Evolutionary conservation across 2,888 invertebrate genomes (phyloP), one percentile per base, ranked within the genome.

Genomic region (Dasypogon diadema): DNA sequence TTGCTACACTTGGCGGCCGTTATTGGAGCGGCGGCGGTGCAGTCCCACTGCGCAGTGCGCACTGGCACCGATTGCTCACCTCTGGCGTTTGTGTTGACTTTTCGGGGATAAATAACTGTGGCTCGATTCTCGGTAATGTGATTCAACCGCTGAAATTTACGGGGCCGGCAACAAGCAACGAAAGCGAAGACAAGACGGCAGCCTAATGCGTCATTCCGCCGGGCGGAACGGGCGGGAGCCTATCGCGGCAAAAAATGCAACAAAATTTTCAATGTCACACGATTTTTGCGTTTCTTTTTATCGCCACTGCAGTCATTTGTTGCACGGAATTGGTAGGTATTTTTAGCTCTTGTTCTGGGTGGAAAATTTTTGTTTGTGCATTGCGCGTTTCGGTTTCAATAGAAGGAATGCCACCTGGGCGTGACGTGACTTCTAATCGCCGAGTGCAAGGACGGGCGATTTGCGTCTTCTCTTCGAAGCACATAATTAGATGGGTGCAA

Each of bases 261-360:
- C 65, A 65, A 65, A 65, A 65, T 65, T 65, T 65, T 65, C 65
- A 65, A 65, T 65, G 65, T 65, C 65, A 65, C 65, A 21, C 46
- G 48, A 46, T 65, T 65, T 42, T 46, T 22, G 60, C 24, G 46
- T 22, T 22, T 10, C 48, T 18, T 65, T 65, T 65, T 65, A 18
- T 65, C 48, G 46, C 8, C 24, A 16, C 46, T 10, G 46, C 14
- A 3, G 60, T 34, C 37, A 37, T 63, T 63, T 56, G 63, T 63
- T 63, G 63, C 63, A 63, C 12, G 18, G 42, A 30, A 30, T 22
- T n/a, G 18, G n/a, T 10, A 18, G 37, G 4, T 63, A 42, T 65
- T 46, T 65, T 65, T 16, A 46, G 26, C 22, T 24, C 16, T 21
- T 46, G n/a, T 48, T 18, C 51, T 51, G 14, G 5, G 18, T 51